Base-by-base conservation (phyloP, 2,113 vertebrate species). In the Cyanoderma ruficeps region DNA sequence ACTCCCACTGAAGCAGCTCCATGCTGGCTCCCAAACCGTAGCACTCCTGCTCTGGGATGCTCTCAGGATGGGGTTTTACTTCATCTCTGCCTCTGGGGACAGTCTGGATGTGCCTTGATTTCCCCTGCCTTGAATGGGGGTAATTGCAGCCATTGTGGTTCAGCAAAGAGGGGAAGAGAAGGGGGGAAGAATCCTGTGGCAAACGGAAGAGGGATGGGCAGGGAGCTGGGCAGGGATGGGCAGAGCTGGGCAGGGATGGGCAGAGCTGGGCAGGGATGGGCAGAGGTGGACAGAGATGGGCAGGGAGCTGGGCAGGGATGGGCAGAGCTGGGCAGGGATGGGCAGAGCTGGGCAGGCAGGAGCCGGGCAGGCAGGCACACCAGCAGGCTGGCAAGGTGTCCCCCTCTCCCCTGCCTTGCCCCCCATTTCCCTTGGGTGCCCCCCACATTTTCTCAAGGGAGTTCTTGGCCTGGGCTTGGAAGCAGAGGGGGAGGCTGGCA, bases 131-230 rank as follows among this genome's bases (percentile, higher is more conserved):
- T 22, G 47, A 4, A 5, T 27, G 19, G 39, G 18, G 6, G 5
- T 8, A 1, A 15, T 63, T 4, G 8, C 55, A 71, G 42, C 39
- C 77, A 31, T 35, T 7, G 18, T 0, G 5, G 18, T 23, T 55
- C 55, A 22, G 14, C 13, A 33, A 22, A 20, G 15, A 46, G 8
- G 25, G 33, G 8, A 46, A 15, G 39, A 15, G 11, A 24, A 24
- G 11, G 4, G 7, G 8, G 3, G 8, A 33, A 1, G 8, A 28
- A 28, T 19, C 13, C 7, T 4, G 6, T 18, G 42, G 23, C 27
- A 49, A 28, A 33, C 4, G 30, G 63, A 35, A 17, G 24, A 53
- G 25, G 49, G 37, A 5, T 41, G 60, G 57, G 59, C 50, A 68
- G 60, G 13, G 46, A 37, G 37, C 37, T 37, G 37, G 37, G 37